A percentile compares a stretch with the other conserved stretches of the same genome.
Evolutionary conservation across 2,797 vertebrate genomes (phyloP).

Genomic region (Danio choprae): DNA sequence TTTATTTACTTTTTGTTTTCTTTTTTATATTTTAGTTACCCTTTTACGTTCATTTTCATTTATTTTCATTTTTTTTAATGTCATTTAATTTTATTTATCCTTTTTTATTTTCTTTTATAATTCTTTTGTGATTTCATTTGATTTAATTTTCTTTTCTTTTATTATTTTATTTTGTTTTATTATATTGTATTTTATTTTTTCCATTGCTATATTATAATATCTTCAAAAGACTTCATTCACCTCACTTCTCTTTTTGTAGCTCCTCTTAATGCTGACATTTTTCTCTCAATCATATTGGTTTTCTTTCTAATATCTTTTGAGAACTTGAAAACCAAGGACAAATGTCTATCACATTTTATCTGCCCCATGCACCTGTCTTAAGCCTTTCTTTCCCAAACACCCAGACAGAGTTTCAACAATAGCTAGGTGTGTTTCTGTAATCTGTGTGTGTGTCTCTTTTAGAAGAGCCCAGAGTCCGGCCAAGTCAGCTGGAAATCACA

Average conservation of each 20-base stretch:
- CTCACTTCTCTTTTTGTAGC: background rate
- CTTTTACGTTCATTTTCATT: too few relatives aligned
- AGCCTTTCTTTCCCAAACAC: background rate
- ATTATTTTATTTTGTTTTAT: background rate
- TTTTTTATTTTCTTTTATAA: background rate
- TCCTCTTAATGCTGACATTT: background rate
- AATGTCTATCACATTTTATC: conserved; percentile 43
- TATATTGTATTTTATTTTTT: background rate
- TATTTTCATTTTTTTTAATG: background rate
- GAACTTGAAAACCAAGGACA: conserved; percentile 8
- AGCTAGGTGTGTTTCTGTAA: conserved; percentile 7
- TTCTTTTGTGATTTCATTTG: background rate
- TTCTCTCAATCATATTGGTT: background rate
- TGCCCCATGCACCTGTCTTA: conserved; percentile 21
- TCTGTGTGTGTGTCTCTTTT: conserved; percentile 17
- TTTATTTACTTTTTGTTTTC: background rate
- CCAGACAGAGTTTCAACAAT: conserved; percentile 5
- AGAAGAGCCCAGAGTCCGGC: background rate
- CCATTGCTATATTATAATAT: background rate
- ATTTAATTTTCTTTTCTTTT: background rate
- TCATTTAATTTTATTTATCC: background rate
- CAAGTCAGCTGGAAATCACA: conserved; percentile 32
- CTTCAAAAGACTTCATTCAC: background rate
- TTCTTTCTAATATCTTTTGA: conserved; percentile 3
- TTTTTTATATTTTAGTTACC: too few relatives aligned